These are phyloP conservation scores for Lepus townsendii DNA, from an alignment of 2,797 vertebrate genomes.

Conservation along the genomic window DNA sequence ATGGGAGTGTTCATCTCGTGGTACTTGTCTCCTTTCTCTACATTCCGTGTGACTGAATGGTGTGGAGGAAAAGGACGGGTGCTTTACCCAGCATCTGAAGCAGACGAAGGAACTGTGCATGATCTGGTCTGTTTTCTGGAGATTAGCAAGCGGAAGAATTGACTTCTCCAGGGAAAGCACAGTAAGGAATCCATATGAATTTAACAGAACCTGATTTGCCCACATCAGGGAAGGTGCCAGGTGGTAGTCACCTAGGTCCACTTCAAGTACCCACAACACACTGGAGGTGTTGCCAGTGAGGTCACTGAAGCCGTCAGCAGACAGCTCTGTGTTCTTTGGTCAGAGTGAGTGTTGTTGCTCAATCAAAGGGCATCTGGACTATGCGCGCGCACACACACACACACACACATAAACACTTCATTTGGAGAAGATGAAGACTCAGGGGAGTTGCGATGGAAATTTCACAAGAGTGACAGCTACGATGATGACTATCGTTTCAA, in stretches of 20 bases:
- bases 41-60: neutral
- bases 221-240: neutral
- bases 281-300: neutral
- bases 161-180: neutral
- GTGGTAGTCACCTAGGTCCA: neutral
- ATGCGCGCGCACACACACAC: no score
- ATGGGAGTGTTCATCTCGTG: no score
- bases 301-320: neutral
- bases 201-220: neutral
- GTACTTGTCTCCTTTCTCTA: neutral
- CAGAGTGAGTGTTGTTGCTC: neutral
- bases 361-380: neutral
- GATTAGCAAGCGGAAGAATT: neutral
- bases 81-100: neutral
- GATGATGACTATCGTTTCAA: no score
- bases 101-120: neutral
- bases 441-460: neutral
- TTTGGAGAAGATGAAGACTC: neutral
- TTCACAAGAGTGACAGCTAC: neutral
- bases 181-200: neutral
- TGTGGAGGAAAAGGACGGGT: neutral
- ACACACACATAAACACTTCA: neutral
- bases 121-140: neutral
- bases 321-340: fast-evolving
- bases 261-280: neutral